Base-by-base conservation (phyloP, 2,888 invertebrate species). In the Troglohyphantes excavatus region DNA sequence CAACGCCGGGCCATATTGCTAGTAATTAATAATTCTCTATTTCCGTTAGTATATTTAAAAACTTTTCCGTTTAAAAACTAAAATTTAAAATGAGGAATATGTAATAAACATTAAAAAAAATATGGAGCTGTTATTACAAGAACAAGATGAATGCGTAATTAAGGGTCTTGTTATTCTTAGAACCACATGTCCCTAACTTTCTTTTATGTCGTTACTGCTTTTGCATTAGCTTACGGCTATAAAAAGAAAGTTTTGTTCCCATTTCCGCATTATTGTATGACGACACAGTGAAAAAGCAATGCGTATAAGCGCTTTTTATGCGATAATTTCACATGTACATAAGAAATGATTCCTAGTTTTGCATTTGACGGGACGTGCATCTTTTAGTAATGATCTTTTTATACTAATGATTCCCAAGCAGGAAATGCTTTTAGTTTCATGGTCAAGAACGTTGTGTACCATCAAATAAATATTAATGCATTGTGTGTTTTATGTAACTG, bases 391-490 rank as follows among this genome's bases (percentile, higher is more conserved):
- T 81, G 79, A 81, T 68, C 27, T 81, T 67, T 67, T 81, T 29
- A 46, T 33, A 11, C 26, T 63, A 26, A 29, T 21, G 65, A 78
- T 33, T 65, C 17, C 11, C 21, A 81, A 81, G 19, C 68, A 68
- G 68, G 59, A 78, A 86, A 78, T 43, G 70, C 43, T 70, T 68
- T 86, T 61, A n/a, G 61, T 86, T 86, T 86, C 86, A 86, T 86
- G 76, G 86, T 86, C 86, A 86, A 86, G 86, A 78, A 70, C 86
- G 61, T 43, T 21, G 59, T 33, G 63, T 17, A 65, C 39, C 61
- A 39, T 33, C 26, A 27, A 21, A 9, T 17, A 26, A 23, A 27
- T 19, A 27, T 26, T 65, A 65, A 27, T 27, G 1, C n/a, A 39
- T 63, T 21, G 9, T 43, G 72, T 46, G 26, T 43, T 53, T 29